Conservation (phyloP, 2,113 vertebrate genomes). For the Pogonocichla stellata region DNA sequence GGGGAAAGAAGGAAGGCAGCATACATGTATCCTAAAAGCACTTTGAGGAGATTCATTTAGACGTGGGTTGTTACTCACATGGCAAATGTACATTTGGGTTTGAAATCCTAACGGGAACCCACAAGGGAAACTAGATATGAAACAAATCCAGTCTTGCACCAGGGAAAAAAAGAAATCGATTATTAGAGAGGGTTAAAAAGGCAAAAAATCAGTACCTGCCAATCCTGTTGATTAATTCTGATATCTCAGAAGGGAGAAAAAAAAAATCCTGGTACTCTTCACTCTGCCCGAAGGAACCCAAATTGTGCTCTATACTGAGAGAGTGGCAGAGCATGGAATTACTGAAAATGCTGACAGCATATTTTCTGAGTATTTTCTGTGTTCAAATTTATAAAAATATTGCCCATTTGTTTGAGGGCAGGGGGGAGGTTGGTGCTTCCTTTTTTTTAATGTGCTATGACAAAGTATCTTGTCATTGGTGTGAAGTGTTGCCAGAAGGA, state of each 20-base stretch:
- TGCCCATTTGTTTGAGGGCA: rapidly evolving
- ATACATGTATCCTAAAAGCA: rapidly evolving
- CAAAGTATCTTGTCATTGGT: rapidly evolving
- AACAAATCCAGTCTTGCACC: not conserved
- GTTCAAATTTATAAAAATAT: not conserved
- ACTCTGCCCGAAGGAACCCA: rapidly evolving
- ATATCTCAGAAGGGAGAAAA: not conserved
- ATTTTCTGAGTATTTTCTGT: not conserved
- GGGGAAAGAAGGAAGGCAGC: not conserved
- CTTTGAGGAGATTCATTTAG: rapidly evolving
- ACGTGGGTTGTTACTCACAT: rapidly evolving
- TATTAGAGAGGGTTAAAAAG: not conserved
- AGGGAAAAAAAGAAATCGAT: not conserved
- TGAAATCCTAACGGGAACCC: not conserved
- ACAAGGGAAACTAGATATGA: not conserved
- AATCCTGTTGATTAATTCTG: not conserved
- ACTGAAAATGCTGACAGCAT: not conserved
- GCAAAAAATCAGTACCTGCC: rapidly evolving
- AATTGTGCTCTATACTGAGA: not conserved
- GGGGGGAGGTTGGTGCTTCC: not conserved
- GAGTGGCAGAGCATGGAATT: not conserved
- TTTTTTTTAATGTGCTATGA: not conserved
- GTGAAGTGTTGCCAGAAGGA: not conserved
- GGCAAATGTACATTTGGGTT: too few species aligned
- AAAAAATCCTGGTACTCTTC: not conserved